A percentile compares a stretch with the other conserved stretches of the same genome.
Conservation (phyloP, 1,140 invertebrate species). For the Lordiphosa stackelbergi region DNA sequence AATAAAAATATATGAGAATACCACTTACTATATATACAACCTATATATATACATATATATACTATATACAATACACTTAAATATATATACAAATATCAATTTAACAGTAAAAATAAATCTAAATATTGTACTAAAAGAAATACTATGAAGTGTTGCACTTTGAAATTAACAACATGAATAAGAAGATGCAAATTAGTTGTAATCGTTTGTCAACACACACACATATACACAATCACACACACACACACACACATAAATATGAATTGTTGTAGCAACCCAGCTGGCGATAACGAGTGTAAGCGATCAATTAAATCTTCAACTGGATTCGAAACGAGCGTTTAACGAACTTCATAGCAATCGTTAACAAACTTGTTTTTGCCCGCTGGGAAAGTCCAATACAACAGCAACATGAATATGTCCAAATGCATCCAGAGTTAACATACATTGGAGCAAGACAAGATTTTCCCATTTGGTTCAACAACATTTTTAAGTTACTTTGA, state of each 20-base stretch:
- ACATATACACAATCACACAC: slow-evolving; percentile 19
- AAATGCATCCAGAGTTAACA: slow-evolving; percentile 30
- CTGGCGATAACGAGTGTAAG: too few species aligned
- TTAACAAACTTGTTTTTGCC: too few species aligned
- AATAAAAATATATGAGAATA: slow-evolving; percentile 46
- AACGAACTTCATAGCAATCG: too few species aligned
- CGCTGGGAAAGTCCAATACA: slow-evolving; percentile 26
- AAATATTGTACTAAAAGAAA: slow-evolving; percentile 69
- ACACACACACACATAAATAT: slow-evolving; percentile 15
- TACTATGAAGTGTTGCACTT: slow-evolving; percentile 63
- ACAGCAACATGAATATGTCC: slow-evolving; percentile 15
- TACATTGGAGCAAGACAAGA: slow-evolving; percentile 20
- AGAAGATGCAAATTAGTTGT: slow-evolving; percentile 40
- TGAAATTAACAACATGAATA: slow-evolving; percentile 35
- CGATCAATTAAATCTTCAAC: too few species aligned
- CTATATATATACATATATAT: slow-evolving; percentile 52
- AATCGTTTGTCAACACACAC: slow-evolving; percentile 29
- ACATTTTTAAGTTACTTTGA: slow-evolving; percentile 41
- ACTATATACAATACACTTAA: slow-evolving; percentile 60
- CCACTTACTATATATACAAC: slow-evolving; percentile 68
- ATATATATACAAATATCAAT: slow-evolving; percentile 70
- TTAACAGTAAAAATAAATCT: slow-evolving; percentile 74
- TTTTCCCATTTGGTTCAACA: slow-evolving; percentile 13
- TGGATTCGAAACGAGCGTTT: too few species aligned
- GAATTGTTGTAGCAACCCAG: slow-evolving; percentile 22